Evolutionary conservation across 2,113 vertebrate genomes (phyloP), one percentile per base, ranked within the genome.

Genomic region (Polypterus senegalus): DNA sequence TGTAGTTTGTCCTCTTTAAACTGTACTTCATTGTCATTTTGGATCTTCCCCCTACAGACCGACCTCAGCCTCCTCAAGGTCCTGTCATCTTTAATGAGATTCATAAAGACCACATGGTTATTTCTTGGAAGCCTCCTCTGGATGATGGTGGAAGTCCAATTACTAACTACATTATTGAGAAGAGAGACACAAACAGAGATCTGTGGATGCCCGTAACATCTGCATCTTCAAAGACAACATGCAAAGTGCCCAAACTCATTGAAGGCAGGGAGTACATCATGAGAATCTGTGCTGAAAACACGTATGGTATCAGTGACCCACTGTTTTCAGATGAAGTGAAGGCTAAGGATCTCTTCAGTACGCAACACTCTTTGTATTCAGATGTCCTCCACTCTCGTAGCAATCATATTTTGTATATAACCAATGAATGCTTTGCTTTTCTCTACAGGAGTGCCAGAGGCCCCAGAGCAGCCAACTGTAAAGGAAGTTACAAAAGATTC

Each of bases 121-220:
- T 98, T 71, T 94, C 94, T 63, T 99, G 96, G 96, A 97, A 97
- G 64, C 92, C 96, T 70, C 95, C 96, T 66, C 77, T 97, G 71
- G 95, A 99, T 80, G 87, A 89, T 7, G 96, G 96, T 58, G 96
- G 96, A 45, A 85, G 88, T 69, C 82, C 83, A 60, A 81, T 99
- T 70, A 97, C 94, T 70, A 99, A 99, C 73, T 99, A 99, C 64
- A 87, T 97, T 63, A 85, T 99, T 73, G 96, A 99, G 78, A 95
- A 92, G 77, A 90, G 86, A 74, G 96, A 99, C 61, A 59, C 75
- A 55, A 90, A 94, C 74, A 89, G 91, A 75, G 96, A 99, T 1
- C 1, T 83, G 54, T 99, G 96, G 96, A 93, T 89, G 80, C 90
- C 90, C 45, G 96, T 99, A 64, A 97, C 92, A 48, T 92, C 94